Conservation (phyloP, 1,140 invertebrate species). For the Micrasema longulum region DNA sequence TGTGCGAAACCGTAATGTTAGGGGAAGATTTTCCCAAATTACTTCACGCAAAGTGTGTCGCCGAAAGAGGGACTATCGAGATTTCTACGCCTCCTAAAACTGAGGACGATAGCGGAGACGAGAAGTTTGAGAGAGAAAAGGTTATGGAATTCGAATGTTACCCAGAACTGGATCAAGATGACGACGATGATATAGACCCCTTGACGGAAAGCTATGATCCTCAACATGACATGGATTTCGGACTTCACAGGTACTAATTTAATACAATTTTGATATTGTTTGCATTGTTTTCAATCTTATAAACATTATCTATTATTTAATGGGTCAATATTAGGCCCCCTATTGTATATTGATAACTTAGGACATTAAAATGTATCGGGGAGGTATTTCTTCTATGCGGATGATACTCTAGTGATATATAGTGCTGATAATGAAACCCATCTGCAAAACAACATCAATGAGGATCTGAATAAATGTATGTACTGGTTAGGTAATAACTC, state of each 20-base stretch:
- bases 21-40: constrained; percentile 81
- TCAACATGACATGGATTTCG: constrained; percentile 80
- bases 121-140: constrained; percentile 64
- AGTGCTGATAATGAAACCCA: no score
- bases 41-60: constrained; percentile 68
- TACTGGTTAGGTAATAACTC: no score
- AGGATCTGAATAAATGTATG: no score
- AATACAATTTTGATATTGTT: no score
- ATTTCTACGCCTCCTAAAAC: constrained; percentile 69
- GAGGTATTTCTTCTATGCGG: no score
- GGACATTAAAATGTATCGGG: no score
- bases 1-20: constrained; percentile 82
- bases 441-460: no score
- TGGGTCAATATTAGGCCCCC: no score
- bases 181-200: constrained; percentile 76
- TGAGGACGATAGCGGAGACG: constrained; percentile 66
- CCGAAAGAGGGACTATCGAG: constrained; percentile 63
- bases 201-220: constrained; percentile 77
- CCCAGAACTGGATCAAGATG: constrained; percentile 81
- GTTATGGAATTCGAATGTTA: constrained; percentile 76
- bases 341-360: no score
- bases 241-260: constrained; percentile 74
- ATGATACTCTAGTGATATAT: no score
- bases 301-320: no score
- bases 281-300: no score